Evolutionary conservation across 2,113 vertebrate species (phyloP), one percentile per base, ranked within the genome.

Genomic region (Pagrus major): DNA sequence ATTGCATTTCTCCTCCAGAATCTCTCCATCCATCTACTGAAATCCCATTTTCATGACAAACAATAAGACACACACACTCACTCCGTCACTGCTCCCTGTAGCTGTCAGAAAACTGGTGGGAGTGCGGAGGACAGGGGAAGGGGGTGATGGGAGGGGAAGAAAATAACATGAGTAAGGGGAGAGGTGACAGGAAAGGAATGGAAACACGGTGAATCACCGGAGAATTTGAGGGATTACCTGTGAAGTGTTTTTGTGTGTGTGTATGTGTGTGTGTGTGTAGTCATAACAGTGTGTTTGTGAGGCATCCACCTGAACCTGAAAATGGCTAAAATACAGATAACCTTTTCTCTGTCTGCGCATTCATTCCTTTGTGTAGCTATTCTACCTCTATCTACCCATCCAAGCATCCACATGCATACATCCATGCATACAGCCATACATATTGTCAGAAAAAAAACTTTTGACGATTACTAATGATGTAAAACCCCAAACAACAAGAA

Each of bases 41-140:
- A 93, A 93, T 93, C 88, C 89, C 73, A 91, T 94, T 93, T 94
- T 86, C 85, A 89, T 89, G 91, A 90, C 92, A 93, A 92, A 93
- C 91, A 92, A 90, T 89, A 77, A 85, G 84, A 89, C 86, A 87
- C 87, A 88, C 80, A 88, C 83, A 81, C 83, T 82, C 87, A 81
- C 89, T 92, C 89, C 79, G 83, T 93, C 91, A 90, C 83, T 35
- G 79, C 82, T 83, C 60, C 66, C 78, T 85, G 84, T 80, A 78
- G 89, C 87, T 92, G 92, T 76, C 83, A 86, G 77, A 56, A 64
- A 69, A 70, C 5, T 58, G 31, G 54, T 46, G 47, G 52, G 35
- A 52, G 42, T 33, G 23, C 7, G 23, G 20, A 3, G 46, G 46
- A n/a, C n/a, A 10, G 35, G 41, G 33, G 20, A 20, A 11, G n/a